phyloP scores from a whole-genome alignment of 2,113 vertebrate species.

The Pygoscelis adeliae region DNA sequence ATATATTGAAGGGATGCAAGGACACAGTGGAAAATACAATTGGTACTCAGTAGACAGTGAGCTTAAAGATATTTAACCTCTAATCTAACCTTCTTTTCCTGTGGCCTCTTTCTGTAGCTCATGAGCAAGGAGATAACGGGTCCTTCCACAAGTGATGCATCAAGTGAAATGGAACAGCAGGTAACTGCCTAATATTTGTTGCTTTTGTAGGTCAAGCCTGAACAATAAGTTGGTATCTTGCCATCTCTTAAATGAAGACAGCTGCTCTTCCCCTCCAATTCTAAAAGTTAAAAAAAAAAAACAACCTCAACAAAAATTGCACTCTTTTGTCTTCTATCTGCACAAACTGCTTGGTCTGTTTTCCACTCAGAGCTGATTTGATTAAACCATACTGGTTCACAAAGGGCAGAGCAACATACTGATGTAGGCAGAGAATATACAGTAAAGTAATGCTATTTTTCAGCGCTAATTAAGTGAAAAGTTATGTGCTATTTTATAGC shows the following conservation, averaged over 20 bases:
- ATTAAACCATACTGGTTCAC: not conserved
- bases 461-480: not conserved
- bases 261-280: not conserved
- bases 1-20: not conserved
- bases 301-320: not conserved
- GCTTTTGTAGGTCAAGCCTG: not conserved
- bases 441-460: not conserved
- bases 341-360: not conserved
- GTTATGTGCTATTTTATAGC: not conserved
- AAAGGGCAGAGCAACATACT: not conserved
- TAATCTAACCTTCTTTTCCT: not conserved
- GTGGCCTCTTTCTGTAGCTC: slow-evolving; percentile 75
- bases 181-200: slow-evolving; percentile 62
- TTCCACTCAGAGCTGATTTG: not conserved
- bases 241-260: not conserved
- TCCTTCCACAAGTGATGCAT: slow-evolving; percentile 76
- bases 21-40: not conserved
- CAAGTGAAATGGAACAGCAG: slow-evolving; percentile 89
- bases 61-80: not conserved
- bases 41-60: not conserved
- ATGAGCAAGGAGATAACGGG: slow-evolving; percentile 87
- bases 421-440: not conserved
- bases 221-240: not conserved
- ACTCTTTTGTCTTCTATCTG: not conserved
- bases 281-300: not conserved